phyloP scores from a whole-genome alignment of 2,113 vertebrate genomes.

The Osmerus mordax region DNA sequence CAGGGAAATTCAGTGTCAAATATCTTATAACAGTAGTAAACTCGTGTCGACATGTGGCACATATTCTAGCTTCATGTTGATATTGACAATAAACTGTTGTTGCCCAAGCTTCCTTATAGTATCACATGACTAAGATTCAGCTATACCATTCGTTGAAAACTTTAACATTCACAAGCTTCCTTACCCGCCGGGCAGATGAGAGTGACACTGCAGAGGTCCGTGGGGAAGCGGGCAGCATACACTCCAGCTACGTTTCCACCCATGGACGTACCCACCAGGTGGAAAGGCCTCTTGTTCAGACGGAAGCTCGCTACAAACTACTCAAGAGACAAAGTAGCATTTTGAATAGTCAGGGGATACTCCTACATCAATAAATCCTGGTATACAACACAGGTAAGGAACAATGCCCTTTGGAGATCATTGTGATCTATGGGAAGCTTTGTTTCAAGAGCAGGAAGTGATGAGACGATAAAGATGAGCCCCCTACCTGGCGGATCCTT shows the following conservation, averaged over 20 bases:
- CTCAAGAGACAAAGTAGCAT: neutral
- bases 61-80: neutral
- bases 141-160: too few species aligned
- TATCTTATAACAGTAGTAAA: neutral
- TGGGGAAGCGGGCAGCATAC: slow-evolving; percentile 80
- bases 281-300: slow-evolving; percentile 82
- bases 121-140: neutral
- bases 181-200: slow-evolving; percentile 86
- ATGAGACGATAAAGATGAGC: too few species aligned
- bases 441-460: too few species aligned
- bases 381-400: too few species aligned
- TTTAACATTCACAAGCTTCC: neutral
- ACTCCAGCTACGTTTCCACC: slow-evolving; percentile 83
- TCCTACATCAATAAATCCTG: too few species aligned
- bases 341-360: too few species aligned
- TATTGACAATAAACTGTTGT: neutral
- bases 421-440: too few species aligned
- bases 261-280: slow-evolving; percentile 85
- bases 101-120: too few species aligned
- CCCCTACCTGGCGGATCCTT: slow-evolving; percentile 68
- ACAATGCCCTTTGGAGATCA: too few species aligned
- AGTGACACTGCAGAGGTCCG: slow-evolving; percentile 76
- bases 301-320: slow-evolving; percentile 83
- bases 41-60: neutral
- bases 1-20: neutral